Evolutionary conservation across 1,140 invertebrate genomes (phyloP), one percentile per base, ranked within the genome.

Genomic region (Asbolus verrucosus): DNA sequence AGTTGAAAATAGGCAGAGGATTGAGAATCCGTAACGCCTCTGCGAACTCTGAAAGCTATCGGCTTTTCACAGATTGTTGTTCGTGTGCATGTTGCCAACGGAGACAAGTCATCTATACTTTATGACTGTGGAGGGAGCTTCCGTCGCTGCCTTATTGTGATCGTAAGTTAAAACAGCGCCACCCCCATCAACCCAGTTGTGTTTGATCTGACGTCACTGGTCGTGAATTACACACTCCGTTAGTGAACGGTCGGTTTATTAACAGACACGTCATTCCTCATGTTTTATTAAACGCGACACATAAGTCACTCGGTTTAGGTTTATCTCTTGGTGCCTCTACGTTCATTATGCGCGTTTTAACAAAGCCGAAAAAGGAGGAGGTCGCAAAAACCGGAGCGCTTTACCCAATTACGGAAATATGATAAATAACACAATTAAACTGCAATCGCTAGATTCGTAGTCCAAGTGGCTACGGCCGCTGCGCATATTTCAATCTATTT

Each of bases 161-260:
- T 66, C 43, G 39, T 66, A 66, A 66, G 65, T 50, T 66, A 66
- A 54, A 46, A 54, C 41, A 66, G 31, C 39, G 39, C 41, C 65
- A 43, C 65, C 65, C 65, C 31, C 65, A 65, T 65, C 41, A 43
- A 46, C 39, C 9, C 43, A 54, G 46, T 46, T 54, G 61, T 65
- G 61, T 65, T 65, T 65, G 61, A 65, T 65, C 61, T 65, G 61
- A 65, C 61, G 61, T 65, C 61, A 65, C 61, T 41, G 18, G 36
- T 41, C 36, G 36, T 65, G 61, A 65, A 65, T 65, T 65, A 65
- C 61, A 65, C 39, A 36, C 61, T 65, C 61, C 41, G 61, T 65
- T 65, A 65, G 36, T 65, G 61, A 14, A 39, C 30, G 46, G 18
- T 54, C 61, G 30, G 61, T 43, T 43, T 41, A 65, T 65, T 65